Evolutionary conservation across 2,113 vertebrate species (phyloP).

Genomic region (Brienomyrus brachyistius): DNA sequence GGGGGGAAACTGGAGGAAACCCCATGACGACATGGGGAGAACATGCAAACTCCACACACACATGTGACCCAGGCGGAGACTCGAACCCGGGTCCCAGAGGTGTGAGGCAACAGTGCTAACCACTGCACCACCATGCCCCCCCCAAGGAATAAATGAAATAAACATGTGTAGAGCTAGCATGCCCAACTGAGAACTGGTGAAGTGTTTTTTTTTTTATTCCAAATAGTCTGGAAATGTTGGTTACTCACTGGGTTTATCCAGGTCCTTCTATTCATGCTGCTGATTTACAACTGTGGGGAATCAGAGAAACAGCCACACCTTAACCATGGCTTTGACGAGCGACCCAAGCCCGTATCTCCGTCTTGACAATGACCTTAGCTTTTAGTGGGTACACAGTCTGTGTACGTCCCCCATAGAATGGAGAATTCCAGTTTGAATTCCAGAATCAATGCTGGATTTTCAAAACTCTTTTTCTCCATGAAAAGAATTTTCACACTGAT

Average conservation of each 20-base stretch:
- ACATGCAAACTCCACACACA: no score
- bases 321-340: slow-evolving; percentile 48
- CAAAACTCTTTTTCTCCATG: background rate
- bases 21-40: no score
- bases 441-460: background rate
- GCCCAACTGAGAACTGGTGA: slow-evolving; percentile 42
- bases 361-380: slow-evolving; percentile 40
- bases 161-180: slow-evolving; percentile 23
- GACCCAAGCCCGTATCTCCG: slow-evolving; percentile 44
- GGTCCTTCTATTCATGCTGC: slow-evolving; percentile 52
- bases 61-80: no score
- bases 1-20: no score
- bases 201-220: slow-evolving; percentile 41
- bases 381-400: slow-evolving; percentile 25
- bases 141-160: background rate
- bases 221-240: slow-evolving; percentile 45
- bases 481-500: background rate
- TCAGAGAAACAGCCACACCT: slow-evolving; percentile 55
- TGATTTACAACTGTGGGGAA: slow-evolving; percentile 59
- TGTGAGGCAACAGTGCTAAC: no score
- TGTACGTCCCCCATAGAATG: background rate
- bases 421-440: background rate
- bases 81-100: no score
- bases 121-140: no score
- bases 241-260: slow-evolving; percentile 57